Evolutionary conservation across 2,888 invertebrate species (phyloP).

Genomic region (Eupithecia abbreviata): DNA sequence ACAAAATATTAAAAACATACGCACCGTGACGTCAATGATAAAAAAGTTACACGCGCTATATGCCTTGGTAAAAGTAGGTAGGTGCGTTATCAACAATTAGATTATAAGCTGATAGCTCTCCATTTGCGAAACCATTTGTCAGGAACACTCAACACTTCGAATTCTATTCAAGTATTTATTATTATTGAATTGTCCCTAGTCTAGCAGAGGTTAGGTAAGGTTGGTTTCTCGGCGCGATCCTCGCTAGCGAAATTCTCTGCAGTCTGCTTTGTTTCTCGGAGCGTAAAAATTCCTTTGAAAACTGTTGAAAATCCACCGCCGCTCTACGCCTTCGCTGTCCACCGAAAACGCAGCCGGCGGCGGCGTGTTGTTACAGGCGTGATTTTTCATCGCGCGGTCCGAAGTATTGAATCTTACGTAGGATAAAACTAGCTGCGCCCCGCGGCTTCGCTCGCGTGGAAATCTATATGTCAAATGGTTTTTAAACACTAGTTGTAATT

Average conservation of each 20-base stretch:
- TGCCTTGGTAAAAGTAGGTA: not conserved
- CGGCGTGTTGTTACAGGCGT: too few relatives aligned
- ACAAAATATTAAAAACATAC: not conserved
- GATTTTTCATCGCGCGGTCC: not conserved
- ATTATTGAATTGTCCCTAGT: too few relatives aligned
- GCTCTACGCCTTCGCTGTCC: too few relatives aligned
- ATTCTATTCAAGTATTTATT: too few relatives aligned
- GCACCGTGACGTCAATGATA: conserved; percentile 1
- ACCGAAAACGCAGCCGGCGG: too few relatives aligned
- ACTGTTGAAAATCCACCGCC: too few relatives aligned
- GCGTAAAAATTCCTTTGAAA: too few relatives aligned
- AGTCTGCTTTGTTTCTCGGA: not conserved
- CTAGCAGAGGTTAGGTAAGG: not conserved
- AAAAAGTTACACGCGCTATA: conserved; percentile 11
- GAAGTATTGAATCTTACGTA: not conserved
- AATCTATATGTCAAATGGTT: too few relatives aligned
- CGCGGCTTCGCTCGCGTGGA: too few relatives aligned
- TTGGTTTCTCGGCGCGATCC: not conserved
- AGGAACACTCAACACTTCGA: not conserved
- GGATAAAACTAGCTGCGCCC: too few relatives aligned
- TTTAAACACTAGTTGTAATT: too few relatives aligned
- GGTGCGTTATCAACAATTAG: conserved; percentile 43
- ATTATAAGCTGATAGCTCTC: conserved; percentile 43
- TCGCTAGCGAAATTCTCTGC: not conserved
- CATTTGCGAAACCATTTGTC: not conserved